Evolutionary conservation across 2,113 vertebrate genomes (phyloP).

Genomic region (Centropus bengalensis): DNA sequence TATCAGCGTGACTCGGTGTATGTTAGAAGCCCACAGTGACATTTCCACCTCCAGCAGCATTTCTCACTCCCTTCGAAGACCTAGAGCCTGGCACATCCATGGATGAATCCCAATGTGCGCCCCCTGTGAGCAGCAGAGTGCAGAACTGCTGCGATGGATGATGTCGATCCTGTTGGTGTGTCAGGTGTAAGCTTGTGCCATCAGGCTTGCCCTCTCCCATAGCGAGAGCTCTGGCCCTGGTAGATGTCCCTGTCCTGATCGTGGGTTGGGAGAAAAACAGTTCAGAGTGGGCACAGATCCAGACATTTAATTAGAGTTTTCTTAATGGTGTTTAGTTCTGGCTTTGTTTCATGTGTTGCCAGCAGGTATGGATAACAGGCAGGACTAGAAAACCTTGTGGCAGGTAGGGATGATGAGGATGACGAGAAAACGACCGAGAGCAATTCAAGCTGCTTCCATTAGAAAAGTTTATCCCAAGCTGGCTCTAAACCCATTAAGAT

Average conservation of each 20-base stretch:
- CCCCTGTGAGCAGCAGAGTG: too few relatives aligned
- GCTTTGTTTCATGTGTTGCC: neutral
- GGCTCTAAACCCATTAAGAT: neutral
- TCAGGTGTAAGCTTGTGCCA: accelerated
- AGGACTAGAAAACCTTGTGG: neutral
- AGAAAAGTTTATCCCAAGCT: neutral
- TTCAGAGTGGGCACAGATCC: neutral
- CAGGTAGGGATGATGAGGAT: too few relatives aligned
- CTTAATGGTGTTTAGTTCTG: neutral
- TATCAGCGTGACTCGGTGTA: too few relatives aligned
- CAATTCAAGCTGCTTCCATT: neutral
- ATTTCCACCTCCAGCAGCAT: neutral
- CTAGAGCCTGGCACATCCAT: neutral
- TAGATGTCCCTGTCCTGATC: neutral
- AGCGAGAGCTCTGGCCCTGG: neutral
- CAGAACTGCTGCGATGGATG: too few relatives aligned
- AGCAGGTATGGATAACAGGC: neutral
- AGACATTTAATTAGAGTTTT: neutral
- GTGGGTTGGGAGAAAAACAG: neutral
- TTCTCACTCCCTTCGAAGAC: neutral
- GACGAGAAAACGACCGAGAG: neutral
- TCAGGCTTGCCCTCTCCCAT: neutral
- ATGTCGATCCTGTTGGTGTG: neutral
- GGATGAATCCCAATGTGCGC: too few relatives aligned
- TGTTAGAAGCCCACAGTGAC: neutral